Base-by-base conservation (phyloP, 1,140 invertebrate species). In the Platyscapa corneri region DNA sequence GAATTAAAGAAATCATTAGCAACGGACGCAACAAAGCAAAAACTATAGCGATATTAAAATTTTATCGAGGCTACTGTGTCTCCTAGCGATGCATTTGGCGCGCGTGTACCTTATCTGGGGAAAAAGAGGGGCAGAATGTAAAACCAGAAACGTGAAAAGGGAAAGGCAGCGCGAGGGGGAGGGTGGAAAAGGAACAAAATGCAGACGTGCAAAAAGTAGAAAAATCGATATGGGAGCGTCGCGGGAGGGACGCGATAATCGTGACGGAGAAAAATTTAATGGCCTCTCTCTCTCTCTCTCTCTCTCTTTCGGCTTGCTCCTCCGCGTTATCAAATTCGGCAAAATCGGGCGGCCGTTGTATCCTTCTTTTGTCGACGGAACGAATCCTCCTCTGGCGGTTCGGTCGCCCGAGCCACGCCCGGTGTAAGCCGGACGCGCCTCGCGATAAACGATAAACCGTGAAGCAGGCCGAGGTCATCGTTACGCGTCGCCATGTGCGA, bases 181-280 rank as follows among this genome's bases (percentile, higher is more conserved):
- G 65, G n/a, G 16, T 82, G 32, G 18, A 83, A 82, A 86, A 75
- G 86, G 65, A 67, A 18, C 20, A 60, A n/a, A 49, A 70, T 76
- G 32, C 56, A 46, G 67, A 12, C 16, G 16, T 18, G 16, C 49
- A 18, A 18, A 49, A 70, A 81, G 34, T 30, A 46, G 75, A 20
- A 49, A 46, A 78, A 84, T 84, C 16, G 34, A 39, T 37, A 46
- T 37, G 42, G 46, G 7, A 34, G 81, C 39, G 65, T n/a, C 32
- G 64, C 34, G 79, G 83, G 64, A 83, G 86, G 75, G 86, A 39
- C 84, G 84, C 86, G 88, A 90, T 91, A 90, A 91, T 90, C 89
- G 89, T 85, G 78, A 85, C 46, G 72, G 89, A 90, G 88, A 89
- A 90, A 90, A 91, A 90, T 90, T 87, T 90, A 90, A 90, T 88